Base-by-base conservation (phyloP, 2,888 invertebrate species). In the Callyntrura guangdongensis region DNA sequence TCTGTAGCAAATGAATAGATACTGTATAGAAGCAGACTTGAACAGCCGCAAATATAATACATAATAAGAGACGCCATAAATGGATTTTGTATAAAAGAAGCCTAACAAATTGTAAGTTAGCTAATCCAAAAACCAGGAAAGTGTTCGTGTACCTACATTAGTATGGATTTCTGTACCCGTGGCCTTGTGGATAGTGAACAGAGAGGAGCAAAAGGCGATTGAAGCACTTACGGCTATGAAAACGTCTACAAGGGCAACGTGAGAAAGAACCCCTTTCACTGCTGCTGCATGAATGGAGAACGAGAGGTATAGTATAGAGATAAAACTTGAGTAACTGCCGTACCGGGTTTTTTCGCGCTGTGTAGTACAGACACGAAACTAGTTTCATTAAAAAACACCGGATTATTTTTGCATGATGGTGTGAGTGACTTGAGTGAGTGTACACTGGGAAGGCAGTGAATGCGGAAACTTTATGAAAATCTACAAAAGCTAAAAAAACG, bases 301-400 rank as follows among this genome's bases (percentile, higher is more conserved):
- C 45, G 74, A 56, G 45, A 36, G 36, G 36, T 36, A 36, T 6
- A 36, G 2, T 27, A 56, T 83, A 86, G 86, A 86, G 86, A 86
- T 86, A 86, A 86, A 53, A 86, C 12, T 5, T 64, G 67, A 86
- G 61, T 64, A 86, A 86, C 86, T 79, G 79, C 79, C 67, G n/a
- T n/a, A n/a, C n/a, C n/a, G n/a, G 79, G 53, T 47, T n/a, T 67
- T 79, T 49, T 67, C 53, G 86, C 79, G 86, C 79, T 67, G 53
- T 79, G 67, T 36, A 36, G 36, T 25, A 67, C 77, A 6, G 79
- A 20, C 86, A 67, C 47, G 59, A 79, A 86, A 64, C 77, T 77
- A 22, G 36, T 59, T 25, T 59, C 27, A 61, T 1, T 22, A 83
- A 8, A n/a, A 22, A 69, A 67, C 53, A 61, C n/a, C 12, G 14